Evolutionary conservation across 2,888 invertebrate species (phyloP).

Genomic region (Liposcelis brunnea): DNA sequence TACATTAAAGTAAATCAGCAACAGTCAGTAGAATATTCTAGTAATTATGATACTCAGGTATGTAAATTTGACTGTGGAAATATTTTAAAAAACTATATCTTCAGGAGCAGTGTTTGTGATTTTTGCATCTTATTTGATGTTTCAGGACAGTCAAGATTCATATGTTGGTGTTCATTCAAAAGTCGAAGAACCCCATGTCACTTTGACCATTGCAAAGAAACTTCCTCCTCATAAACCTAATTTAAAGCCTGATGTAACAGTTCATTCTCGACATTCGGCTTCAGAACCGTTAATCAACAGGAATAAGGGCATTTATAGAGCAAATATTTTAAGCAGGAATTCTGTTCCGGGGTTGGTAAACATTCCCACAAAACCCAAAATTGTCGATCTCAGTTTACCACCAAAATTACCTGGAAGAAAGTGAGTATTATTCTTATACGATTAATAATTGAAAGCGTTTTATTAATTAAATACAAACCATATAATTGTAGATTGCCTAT

Average conservation of each 20-base stretch:
- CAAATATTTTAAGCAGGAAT: no score
- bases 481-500: slow-evolving; percentile 28
- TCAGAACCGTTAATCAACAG: no score
- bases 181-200: slow-evolving; percentile 21
- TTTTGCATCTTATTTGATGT: background rate
- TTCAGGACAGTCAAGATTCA: slow-evolving; percentile 4
- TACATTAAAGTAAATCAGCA: no score
- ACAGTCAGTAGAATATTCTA: no score
- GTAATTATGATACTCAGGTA: slow-evolving; percentile 15
- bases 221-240: slow-evolving; percentile 13
- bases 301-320: background rate
- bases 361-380: slow-evolving; percentile 17
- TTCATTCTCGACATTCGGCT: background rate
- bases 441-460: background rate
- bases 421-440: slow-evolving; percentile 18
- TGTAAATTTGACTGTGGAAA: background rate
- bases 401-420: slow-evolving; percentile 31
- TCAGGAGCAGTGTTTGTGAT: no score
- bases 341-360: background rate
- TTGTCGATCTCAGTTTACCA: slow-evolving; percentile 24
- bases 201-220: slow-evolving; percentile 16
- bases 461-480: slow-evolving; percentile 7
- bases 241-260: background rate
- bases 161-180: background rate
- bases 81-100: background rate